Evolutionary conservation across 92 coral and sea anemone genomes (phyloP).

Genomic region (Siderastrea siderea): DNA sequence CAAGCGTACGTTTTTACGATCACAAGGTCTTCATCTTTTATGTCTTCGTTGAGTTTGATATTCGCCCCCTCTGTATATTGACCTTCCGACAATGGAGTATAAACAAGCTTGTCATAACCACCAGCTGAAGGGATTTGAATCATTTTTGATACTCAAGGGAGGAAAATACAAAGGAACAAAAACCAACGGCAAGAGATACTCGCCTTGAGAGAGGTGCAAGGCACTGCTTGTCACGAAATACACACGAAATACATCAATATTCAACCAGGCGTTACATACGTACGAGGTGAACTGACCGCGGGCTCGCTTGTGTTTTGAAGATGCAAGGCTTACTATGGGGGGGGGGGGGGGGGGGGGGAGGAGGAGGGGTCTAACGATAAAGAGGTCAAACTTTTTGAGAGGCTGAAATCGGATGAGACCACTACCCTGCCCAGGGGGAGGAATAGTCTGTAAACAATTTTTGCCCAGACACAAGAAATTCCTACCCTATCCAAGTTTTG

Average conservation of each 20-base stretch:
- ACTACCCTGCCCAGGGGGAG: no score
- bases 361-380: no score
- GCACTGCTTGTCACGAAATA: no score
- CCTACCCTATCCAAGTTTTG: no score
- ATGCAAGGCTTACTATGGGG: neutral
- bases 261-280: neutral
- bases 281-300: neutral
- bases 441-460: no score
- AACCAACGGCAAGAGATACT: no score
- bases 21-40: constrained; percentile 87
- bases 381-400: no score
- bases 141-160: constrained; percentile 47
- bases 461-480: no score
- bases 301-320: no score
- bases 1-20: constrained; percentile 83
- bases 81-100: constrained; percentile 63
- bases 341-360: neutral
- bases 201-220: no score
- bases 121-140: constrained; percentile 89
- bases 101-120: constrained; percentile 92
- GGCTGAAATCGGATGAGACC: no score
- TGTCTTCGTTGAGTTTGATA: constrained; percentile 49
- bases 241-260: neutral
- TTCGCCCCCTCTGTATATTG: constrained; percentile 90
- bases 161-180: neutral